These are phyloP conservation scores for Salticus scenicus DNA, from an alignment of 2,888 invertebrate species.

Conservation along the genomic window DNA sequence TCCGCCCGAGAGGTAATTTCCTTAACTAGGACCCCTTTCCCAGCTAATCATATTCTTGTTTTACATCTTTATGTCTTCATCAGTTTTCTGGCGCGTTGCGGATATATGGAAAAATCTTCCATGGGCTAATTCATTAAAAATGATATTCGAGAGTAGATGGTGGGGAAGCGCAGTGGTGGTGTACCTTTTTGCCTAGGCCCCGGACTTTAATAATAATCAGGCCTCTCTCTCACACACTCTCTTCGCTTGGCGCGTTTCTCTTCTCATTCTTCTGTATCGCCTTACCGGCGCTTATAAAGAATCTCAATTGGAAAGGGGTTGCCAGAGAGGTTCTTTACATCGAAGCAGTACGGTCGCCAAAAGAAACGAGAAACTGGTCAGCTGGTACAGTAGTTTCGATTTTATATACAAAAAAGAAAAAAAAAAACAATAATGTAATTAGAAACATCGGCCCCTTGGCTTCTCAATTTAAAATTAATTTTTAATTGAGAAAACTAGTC, in stretches of 20 bases:
- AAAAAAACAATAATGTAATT: no score
- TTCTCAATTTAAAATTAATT: no score
- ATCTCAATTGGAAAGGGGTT: constrained; percentile 64
- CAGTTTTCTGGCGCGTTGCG: constrained; percentile 41
- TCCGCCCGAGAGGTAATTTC: constrained; percentile 52
- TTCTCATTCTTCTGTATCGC: constrained; percentile 58
- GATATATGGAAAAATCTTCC: constrained; percentile 41
- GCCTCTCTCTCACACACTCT: constrained; percentile 11
- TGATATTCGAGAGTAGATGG: constrained; percentile 55
- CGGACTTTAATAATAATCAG: constrained; percentile 66
- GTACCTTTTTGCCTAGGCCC: constrained; percentile 33
- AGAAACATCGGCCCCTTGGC: no score
- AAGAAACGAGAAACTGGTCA: background rate
- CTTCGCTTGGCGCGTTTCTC: constrained; percentile 33
- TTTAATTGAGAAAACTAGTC: no score
- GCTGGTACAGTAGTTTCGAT: background rate
- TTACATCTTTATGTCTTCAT: constrained; percentile 69
- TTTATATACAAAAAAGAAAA: no score
- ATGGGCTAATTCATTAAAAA: constrained; percentile 69
- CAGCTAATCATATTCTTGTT: constrained; percentile 69
- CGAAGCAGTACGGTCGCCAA: background rate
- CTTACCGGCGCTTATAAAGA: constrained; percentile 66
- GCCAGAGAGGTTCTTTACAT: background rate
- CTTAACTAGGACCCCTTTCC: constrained; percentile 52
- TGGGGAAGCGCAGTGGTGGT: background rate